Base-by-base conservation (phyloP, 1,140 invertebrate species). In the Papilio helenus region DNA sequence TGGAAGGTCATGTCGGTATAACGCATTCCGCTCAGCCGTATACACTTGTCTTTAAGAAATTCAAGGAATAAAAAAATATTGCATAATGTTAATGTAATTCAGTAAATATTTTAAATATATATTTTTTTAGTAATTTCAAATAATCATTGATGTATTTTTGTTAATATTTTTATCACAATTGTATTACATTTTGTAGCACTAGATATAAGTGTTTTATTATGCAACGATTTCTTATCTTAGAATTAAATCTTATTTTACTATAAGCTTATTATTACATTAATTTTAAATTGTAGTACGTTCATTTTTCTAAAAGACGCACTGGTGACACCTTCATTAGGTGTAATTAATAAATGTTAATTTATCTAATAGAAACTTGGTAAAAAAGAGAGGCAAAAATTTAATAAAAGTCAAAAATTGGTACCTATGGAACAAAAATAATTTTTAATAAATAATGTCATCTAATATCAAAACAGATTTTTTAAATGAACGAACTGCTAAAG, bases 21-120 rank as follows among this genome's bases (percentile, higher is more conserved):
- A 97, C 97, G 1, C 95, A 97, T 1, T 96, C 96, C 20, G 97
- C 97, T 0, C 95, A 96, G 65, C 93, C 96, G 1, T 97, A 96
- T 88, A 95, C 96, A 82, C 95, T 97, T 3, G 95, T 95, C 78
- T 90, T 97, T 58, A 82, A 68, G 4, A 85, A 81, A 71, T 51
- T 83, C 26, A 68, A 68, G 39, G 77, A 78, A 3, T 20, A 73
- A 51, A 72, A n/a, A 16, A 51, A 68, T 34, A n/a, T 14, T 39
- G 9, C n/a, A 39, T 18, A 18, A 18, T 61, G 8, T 68, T 14
- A 29, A n/a, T n/a, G n/a, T n/a, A n/a, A 68, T 68, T 55, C n/a
- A 55, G n/a, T 55, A 9, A 55, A 55, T 55, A 55, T 20, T 55
- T 20, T 55, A 55, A 55, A 55, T n/a, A n/a, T 0, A 55, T 8